Evolutionary conservation across 1,140 invertebrate genomes (phyloP), one percentile per base, ranked within the genome.

Genomic region (Atta cephalotes): DNA sequence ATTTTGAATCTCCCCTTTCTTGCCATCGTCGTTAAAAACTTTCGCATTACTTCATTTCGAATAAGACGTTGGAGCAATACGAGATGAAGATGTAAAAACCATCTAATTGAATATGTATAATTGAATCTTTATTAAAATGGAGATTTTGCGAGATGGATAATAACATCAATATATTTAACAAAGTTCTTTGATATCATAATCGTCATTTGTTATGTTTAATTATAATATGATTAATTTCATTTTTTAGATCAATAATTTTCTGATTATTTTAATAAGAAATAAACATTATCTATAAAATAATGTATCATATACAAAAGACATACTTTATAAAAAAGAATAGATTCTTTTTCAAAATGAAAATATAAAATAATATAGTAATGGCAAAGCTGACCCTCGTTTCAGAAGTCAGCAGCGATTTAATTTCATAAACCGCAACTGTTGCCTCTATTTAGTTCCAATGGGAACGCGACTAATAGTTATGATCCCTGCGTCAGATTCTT

Each of bases 351-450:
- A n/a, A 35, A 60, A 35, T 78, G 28, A 28, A 28, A 81, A 39
- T 28, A 18, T 72, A 31, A 9, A 35, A n/a, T 28, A 18, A n/a
- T 28, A 18, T 74, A 3, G 31, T 35, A 68, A 72, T 82, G 21
- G 66, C 53, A 87, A 89, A 89, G 90, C 90, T 92, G 90, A 92
- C 90, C 87, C 85, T 92, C 90, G 90, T 93, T 93, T 89, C 89
- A 86, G 71, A 90, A 91, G 89, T 93, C 89, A 80, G 90, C 92
- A 87, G 89, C 92, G 90, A 95, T 93, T 95, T 94, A 94, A 95
- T 95, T 95, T 95, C 94, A 95, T 95, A 95, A 95, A 95, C 94
- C 94, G 93, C 95, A 95, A 95, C 94, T 95, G 94, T 95, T 95
- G 91, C 94, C 94, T 92, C 93, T 92, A 94, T 94, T 94, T 92